Conservation (phyloP, 2,888 invertebrate genomes). For the Hyppa rectilinea region DNA sequence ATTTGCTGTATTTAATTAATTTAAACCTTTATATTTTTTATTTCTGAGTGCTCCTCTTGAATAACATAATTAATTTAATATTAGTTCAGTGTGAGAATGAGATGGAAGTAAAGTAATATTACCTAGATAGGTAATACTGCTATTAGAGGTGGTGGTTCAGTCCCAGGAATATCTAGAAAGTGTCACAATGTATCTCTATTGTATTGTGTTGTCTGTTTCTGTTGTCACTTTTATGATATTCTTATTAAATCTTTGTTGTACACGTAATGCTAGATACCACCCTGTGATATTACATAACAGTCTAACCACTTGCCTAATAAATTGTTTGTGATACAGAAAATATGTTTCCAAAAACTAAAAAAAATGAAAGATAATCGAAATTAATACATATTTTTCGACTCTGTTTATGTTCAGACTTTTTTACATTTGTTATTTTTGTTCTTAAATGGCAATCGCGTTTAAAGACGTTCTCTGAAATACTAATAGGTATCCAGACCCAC, state of each 20-base stretch:
- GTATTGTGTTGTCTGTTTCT: background rate
- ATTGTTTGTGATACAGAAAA: background rate
- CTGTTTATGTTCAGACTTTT: background rate
- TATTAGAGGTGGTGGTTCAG: too few relatives aligned
- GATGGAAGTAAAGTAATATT: too few relatives aligned
- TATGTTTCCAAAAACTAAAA: background rate
- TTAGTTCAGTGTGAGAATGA: too few relatives aligned
- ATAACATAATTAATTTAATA: too few relatives aligned
- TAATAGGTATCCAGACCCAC: too few relatives aligned
- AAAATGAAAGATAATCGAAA: background rate
- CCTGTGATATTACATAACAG: too few relatives aligned
- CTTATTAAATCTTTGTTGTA: background rate
- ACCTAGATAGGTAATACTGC: too few relatives aligned
- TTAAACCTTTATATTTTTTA: background rate
- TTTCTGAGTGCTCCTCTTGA: too few relatives aligned
- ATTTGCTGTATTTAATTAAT: slow-evolving; percentile 13
- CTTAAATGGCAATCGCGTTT: background rate
- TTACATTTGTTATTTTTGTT: background rate
- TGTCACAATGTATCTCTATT: too few relatives aligned
- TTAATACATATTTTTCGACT: background rate
- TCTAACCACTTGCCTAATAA: too few relatives aligned
- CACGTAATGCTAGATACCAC: background rate
- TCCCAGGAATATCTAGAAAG: background rate
- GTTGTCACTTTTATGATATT: background rate
- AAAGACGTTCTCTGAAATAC: too few relatives aligned